Conservation (phyloP, 2,113 vertebrate genomes). For the Deroptyus accipitrinus region DNA sequence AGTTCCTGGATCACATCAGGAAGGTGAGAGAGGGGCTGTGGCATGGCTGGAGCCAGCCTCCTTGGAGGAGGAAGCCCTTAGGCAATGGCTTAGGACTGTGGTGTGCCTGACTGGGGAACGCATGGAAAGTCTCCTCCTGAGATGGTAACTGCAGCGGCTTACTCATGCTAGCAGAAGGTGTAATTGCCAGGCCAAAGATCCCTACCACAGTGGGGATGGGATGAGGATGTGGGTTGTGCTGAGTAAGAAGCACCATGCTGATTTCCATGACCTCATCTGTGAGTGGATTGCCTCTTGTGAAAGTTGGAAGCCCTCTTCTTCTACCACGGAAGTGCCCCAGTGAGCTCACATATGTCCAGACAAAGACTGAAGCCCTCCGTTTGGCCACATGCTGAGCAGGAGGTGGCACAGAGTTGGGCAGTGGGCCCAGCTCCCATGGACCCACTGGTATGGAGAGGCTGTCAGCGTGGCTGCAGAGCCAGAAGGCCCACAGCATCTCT, state of each 20-base stretch:
- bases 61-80: neutral
- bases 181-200: neutral
- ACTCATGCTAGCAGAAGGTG: neutral
- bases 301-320: neutral
- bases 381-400: neutral
- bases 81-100: neutral
- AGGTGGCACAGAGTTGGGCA: neutral
- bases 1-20: conserved; percentile 92
- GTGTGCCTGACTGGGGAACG: neutral
- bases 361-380: neutral
- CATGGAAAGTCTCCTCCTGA: neutral
- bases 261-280: neutral
- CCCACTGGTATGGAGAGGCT: neutral
- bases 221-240: neutral
- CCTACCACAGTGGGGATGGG: neutral
- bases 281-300: neutral
- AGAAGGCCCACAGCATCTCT: neutral
- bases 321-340: neutral
- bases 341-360: neutral
- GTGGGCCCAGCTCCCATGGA: no score
- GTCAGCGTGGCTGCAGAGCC: neutral
- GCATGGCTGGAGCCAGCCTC: neutral
- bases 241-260: neutral
- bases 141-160: neutral
- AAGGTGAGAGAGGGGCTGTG: conserved; percentile 80